Evolutionary conservation across 92 coral and sea anemone species (phyloP), one percentile per base, ranked within the genome.

Genomic region (Umimayanthus chanpuru): DNA sequence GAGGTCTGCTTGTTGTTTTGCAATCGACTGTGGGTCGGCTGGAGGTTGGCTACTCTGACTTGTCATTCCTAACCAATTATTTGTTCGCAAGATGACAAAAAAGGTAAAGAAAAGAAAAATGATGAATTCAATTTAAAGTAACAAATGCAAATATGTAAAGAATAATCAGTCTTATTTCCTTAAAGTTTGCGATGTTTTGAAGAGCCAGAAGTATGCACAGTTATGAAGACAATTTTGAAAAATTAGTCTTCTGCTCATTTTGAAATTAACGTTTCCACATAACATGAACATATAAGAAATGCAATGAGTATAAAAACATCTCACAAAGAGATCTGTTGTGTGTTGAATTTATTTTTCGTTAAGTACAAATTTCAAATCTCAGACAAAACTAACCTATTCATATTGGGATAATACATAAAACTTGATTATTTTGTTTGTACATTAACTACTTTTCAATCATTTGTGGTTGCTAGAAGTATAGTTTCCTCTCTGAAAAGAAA

Each of bases 1-100:
- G 5, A 97, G 98, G 89, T 97, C 99, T 0, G 99, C 99, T 89
- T 97, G 99, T 68, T 97, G 99, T 61, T 94, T 92, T 78, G 99
- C 99, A 58, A 97, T 97, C 50, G 99, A 97, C 89, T 94, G 97
- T 12, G 96, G 93, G 79, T 97, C 98, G 47, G 94, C 89, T 26
- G 94, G 79, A 32, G 95, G 91, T 71, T 93, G 98, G 82, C 91
- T 92, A 74, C 90, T 36, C 55, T 85, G 92, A 56, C 89, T 76
- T 58, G 98, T 21, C 39, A 81, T 15, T 74, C 98, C 98, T 95
- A 90, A 77, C 88, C 91, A 95, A 79, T 7, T 90, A 90, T 70
- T 75, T 85, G 77, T 74, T 40, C 66, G 50, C 80, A 90, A 87
- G 58, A 81, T 81, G 85, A 73, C 55, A 84, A 50, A 76, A 85